A percentile compares a stretch with the other conserved stretches of the same genome.
Evolutionary conservation across 1,140 invertebrate species (phyloP).

Genomic region (Pemphigus obesinymphae): DNA sequence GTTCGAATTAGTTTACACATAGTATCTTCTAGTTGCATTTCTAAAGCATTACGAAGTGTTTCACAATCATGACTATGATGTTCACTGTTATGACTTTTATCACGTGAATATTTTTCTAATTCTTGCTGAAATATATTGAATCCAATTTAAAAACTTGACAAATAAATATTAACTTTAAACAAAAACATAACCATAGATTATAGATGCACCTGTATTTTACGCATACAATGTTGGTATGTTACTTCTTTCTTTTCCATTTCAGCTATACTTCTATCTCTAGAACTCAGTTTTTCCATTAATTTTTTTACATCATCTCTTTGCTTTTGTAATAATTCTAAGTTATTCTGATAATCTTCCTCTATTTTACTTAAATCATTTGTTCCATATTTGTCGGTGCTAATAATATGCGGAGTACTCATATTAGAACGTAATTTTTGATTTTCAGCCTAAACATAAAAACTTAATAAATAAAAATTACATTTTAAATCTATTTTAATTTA

Average conservation of each 20-base stretch:
- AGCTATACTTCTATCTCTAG: constrained; percentile 14
- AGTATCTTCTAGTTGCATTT: constrained; percentile 29
- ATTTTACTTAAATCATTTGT: background rate
- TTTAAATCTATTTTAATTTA: background rate
- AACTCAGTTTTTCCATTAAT: background rate
- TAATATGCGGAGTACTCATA: background rate
- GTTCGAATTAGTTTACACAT: constrained; percentile 22
- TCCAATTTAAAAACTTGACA: background rate
- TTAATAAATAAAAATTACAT: background rate
- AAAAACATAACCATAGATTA: background rate
- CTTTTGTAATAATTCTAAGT: constrained; percentile 5
- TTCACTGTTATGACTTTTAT: background rate
- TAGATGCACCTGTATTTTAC: constrained; percentile 12
- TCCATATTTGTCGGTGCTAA: background rate
- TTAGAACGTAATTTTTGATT: constrained; percentile 14
- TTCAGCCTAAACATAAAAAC: constrained; percentile 19
- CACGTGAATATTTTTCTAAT: constrained; percentile 14
- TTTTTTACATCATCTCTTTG: constrained; percentile 31
- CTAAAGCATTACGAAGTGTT: constrained; percentile 14
- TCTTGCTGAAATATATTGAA: constrained; percentile 12
- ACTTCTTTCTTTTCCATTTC: constrained; percentile 37
- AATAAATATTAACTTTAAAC: background rate
- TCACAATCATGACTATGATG: constrained; percentile 24
- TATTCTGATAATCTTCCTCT: constrained; percentile 20
- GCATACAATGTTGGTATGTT: constrained; percentile 26